Evolutionary conservation across 2,888 invertebrate genomes (phyloP).

Genomic region (Eristalis arbustorum): DNA sequence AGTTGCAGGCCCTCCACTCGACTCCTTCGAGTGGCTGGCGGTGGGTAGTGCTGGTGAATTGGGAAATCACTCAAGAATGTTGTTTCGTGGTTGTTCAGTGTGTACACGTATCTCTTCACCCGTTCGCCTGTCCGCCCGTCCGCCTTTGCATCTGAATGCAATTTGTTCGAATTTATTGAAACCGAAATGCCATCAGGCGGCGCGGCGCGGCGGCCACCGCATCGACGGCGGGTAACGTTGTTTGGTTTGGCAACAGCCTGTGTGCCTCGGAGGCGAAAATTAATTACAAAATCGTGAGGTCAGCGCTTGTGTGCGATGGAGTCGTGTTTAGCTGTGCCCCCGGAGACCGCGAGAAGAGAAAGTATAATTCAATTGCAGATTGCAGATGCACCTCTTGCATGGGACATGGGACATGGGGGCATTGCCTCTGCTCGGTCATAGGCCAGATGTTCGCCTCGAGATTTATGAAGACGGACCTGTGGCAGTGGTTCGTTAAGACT

Average conservation of each 20-base stretch:
- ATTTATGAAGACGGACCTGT: background rate
- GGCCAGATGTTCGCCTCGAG: background rate
- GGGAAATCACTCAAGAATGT: conserved; percentile 25
- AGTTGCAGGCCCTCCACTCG: background rate
- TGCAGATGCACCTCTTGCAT: background rate
- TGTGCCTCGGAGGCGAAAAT: conserved; percentile 35
- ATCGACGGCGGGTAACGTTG: background rate
- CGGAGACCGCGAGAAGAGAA: conserved; percentile 1
- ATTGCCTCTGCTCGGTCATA: background rate
- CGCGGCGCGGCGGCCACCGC: background rate
- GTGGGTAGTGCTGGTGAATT: conserved; percentile 11
- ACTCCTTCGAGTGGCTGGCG: background rate
- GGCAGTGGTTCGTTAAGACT: background rate
- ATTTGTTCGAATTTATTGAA: background rate
- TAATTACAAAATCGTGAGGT: conserved; percentile 66
- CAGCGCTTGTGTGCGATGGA: conserved; percentile 29
- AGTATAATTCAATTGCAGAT: conserved; percentile 32
- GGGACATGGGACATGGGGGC: background rate
- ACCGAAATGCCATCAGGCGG: background rate
- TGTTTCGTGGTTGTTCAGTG: conserved; percentile 5
- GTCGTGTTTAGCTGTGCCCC: background rate
- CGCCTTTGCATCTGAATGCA: background rate
- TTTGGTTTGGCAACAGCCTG: background rate
- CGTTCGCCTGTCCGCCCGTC: no score
- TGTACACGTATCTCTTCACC: background rate